Conservation (phyloP, 2,888 invertebrate genomes). For the Mamestra brassicae region DNA sequence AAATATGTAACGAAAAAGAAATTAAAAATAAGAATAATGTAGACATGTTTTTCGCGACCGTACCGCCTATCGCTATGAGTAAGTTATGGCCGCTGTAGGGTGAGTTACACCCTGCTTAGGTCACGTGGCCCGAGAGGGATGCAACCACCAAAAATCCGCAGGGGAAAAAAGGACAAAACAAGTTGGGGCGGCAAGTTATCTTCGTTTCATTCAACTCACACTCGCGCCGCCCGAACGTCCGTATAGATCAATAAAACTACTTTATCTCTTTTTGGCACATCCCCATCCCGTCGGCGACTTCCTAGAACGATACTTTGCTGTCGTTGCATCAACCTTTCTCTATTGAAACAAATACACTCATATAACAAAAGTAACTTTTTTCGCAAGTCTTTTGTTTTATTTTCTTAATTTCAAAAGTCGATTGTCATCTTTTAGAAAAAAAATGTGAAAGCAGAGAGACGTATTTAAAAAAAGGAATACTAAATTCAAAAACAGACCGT, state of each 20-base stretch:
- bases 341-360: slow-evolving; percentile 69
- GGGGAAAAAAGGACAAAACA: slow-evolving; percentile 80
- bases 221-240: slow-evolving; percentile 90
- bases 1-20: slow-evolving; percentile 68
- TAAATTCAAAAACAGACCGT: slow-evolving; percentile 69
- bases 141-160: slow-evolving; percentile 75
- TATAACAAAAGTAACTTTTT: slow-evolving; percentile 60
- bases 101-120: slow-evolving; percentile 91
- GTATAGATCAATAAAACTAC: slow-evolving; percentile 92
- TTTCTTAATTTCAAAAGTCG: slow-evolving; percentile 47
- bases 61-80: slow-evolving; percentile 91
- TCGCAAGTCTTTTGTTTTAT: slow-evolving; percentile 23
- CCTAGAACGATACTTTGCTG: slow-evolving; percentile 85
- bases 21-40: slow-evolving; percentile 78
- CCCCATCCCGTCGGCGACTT: slow-evolving; percentile 89
- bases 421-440: slow-evolving; percentile 46
- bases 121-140: slow-evolving; percentile 89
- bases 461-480: slow-evolving; percentile 73
- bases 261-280: slow-evolving; percentile 92
- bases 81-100: slow-evolving; percentile 91
- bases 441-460: slow-evolving; percentile 66
- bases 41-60: slow-evolving; percentile 88
- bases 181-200: slow-evolving; percentile 91
- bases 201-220: slow-evolving; percentile 91
- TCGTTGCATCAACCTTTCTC: slow-evolving; percentile 81